A percentile compares a stretch with the other conserved stretches of the same genome.
These are phyloP conservation scores for Melanostoma mellinum DNA, from an alignment of 2,888 invertebrate genomes.

Conservation along the genomic window DNA sequence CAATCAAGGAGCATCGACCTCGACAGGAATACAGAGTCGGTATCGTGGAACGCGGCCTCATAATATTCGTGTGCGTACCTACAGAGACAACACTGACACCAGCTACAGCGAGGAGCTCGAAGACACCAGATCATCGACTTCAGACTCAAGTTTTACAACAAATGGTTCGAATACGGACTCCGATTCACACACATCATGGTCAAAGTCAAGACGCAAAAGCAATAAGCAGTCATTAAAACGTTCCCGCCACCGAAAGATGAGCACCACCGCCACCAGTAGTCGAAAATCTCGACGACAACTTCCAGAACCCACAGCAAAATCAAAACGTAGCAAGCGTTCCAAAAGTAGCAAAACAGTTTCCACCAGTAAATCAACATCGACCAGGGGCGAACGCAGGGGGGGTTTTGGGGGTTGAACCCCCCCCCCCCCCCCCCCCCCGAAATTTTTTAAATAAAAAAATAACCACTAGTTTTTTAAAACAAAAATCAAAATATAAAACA, in stretches of 20 bases:
- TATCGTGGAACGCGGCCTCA: constrained; percentile 46
- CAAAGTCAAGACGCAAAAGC: constrained; percentile 58
- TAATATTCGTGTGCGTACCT: constrained; percentile 28
- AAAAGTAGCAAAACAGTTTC: constrained; percentile 38
- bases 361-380: constrained; percentile 27
- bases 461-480: too few species aligned
- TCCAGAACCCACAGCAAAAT: constrained; percentile 33
- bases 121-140: constrained; percentile 46
- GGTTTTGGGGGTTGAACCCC: too few species aligned
- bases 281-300: constrained; percentile 46
- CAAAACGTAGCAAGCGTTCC: constrained; percentile 45
- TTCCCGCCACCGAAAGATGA: constrained; percentile 65
- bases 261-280: constrained; percentile 37
- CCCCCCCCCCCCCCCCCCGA: too few species aligned
- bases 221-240: constrained; percentile 68
- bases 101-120: constrained; percentile 57
- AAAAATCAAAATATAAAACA: too few species aligned
- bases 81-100: constrained; percentile 21
- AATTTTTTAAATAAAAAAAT: constrained; percentile 45
- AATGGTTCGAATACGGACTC: constrained; percentile 41
- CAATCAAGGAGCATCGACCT: constrained; percentile 79
- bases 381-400: too few species aligned
- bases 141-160: constrained; percentile 34
- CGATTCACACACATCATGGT: constrained; percentile 63
- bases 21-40: constrained; percentile 76